Base-by-base conservation (phyloP, 1,140 invertebrate species). In the Drosophila murphyi region DNA sequence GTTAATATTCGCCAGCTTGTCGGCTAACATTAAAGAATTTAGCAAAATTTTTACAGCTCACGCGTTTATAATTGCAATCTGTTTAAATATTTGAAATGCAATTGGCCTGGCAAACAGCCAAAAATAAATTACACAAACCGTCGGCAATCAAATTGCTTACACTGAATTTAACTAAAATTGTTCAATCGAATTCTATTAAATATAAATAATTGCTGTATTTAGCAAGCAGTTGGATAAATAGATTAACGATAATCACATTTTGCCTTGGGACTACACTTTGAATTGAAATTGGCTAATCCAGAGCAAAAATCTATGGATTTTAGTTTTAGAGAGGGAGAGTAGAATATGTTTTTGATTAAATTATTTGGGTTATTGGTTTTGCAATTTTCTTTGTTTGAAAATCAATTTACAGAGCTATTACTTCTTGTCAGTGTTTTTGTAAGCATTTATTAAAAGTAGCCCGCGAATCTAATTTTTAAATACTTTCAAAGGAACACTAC, bases 81-180 rank as follows among this genome's bases (percentile, higher is more conserved):
- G 8, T 2, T 29, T 39, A 57, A 35, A 47, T 67, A n/a, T 60
- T 55, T 7, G 47, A 28, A 47, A 60, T 60, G 37, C 62, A 47
- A 10, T 59, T 59, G 68, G 35, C 51, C 29, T 60, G 70, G 39
- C 54, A 34, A 59, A 56, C 10, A 43, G 61, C 35, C 61, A 69
- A 62, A 32, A 29, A 1, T n/a, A 34, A 51, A 59, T 31, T 32
- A 29, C 8, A 41, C 34, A 69, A 31, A 50, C 57, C n/a, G 39
- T 20, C 31, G 32, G 37, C 37, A 28, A 48, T 47, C 20, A 39
- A 56, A 65, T 60, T 35, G 32, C 34, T 8, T 35, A 12, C 43
- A 48, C 45, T 28, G 1, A 35, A 60, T 60, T 60, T 5, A 48
- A 57, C 63, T 39, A 8, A 10, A 50, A 51, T 34, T 43, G 4